phyloP scores from a whole-genome alignment of 1,140 invertebrate genomes.

The Stenopsyche tienmushanensis region DNA sequence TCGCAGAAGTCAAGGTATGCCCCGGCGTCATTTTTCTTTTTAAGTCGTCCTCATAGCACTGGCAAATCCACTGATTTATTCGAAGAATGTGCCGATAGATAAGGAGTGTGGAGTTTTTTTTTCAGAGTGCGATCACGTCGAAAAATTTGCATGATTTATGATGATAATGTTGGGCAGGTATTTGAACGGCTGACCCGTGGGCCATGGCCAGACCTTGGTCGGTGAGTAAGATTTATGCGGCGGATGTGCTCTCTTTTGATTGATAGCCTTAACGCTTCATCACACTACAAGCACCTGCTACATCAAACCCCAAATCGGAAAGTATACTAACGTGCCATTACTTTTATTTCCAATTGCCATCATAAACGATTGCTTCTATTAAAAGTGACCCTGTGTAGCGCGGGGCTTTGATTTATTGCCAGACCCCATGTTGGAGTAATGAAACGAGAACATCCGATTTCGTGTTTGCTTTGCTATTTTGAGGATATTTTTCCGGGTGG shows the following conservation, averaged over 20 bases:
- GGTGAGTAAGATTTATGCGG: slow-evolving; percentile 18
- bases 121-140: slow-evolving; percentile 21
- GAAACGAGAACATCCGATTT: not conserved
- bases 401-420: not conserved
- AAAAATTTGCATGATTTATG: slow-evolving; percentile 31
- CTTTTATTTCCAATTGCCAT: no score
- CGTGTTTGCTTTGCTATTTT: not conserved
- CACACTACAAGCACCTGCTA: slow-evolving; percentile 16
- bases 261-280: slow-evolving; percentile 28
- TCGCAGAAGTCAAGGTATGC: slow-evolving; percentile 1
- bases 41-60: slow-evolving; percentile 18
- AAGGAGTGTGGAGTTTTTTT: slow-evolving; percentile 14
- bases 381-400: not conserved
- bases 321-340: no score
- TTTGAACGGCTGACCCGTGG: slow-evolving; percentile 27
- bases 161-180: slow-evolving; percentile 30
- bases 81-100: slow-evolving; percentile 24
- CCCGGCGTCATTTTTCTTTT: slow-evolving; percentile 13
- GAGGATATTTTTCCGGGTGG: not conserved
- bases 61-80: slow-evolving; percentile 29
- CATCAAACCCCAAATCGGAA: slow-evolving; percentile 11
- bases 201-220: not conserved
- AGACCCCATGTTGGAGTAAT: not conserved
- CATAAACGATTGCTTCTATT: not conserved
- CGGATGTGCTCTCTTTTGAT: slow-evolving; percentile 21